Conservation (phyloP, 2,113 vertebrate genomes). For the Monarcha castaneiventris region DNA sequence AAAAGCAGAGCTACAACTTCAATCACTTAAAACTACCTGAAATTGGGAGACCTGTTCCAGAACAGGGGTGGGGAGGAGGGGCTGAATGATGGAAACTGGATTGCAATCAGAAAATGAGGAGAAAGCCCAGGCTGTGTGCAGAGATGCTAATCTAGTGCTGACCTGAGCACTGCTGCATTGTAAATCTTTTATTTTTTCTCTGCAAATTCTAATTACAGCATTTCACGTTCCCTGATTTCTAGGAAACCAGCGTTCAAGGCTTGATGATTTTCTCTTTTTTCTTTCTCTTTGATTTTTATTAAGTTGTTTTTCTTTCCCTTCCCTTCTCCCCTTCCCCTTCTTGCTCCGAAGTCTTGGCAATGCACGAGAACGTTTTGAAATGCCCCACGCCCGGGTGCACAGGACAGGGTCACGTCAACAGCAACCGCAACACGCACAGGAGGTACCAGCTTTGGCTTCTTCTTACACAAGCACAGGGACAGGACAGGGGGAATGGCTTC, state of each 20-base stretch:
- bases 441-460: conserved; percentile 76
- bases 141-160: conserved; percentile 20
- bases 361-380: conserved; percentile 99
- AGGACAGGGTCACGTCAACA: conserved; percentile 98
- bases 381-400: conserved; percentile 98
- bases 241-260: not conserved
- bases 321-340: conserved; percentile 19
- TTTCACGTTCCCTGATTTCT: not conserved
- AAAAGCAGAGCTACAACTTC: conserved; percentile 20
- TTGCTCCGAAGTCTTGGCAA: conserved; percentile 85
- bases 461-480: not conserved
- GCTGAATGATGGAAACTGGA: not conserved
- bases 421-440: conserved; percentile 98
- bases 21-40: conserved; percentile 47
- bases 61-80: not conserved
- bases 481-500: not conserved
- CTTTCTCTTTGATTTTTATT: conserved; percentile 33
- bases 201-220: not conserved
- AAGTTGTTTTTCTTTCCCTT: conserved; percentile 26
- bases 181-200: not conserved
- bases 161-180: not conserved
- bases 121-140: not conserved
- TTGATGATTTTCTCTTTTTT: conserved; percentile 24
- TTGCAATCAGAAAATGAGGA: not conserved
- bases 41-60: not conserved